Conservation (phyloP, 1,140 invertebrate species). For the Antheraea mylitta region DNA sequence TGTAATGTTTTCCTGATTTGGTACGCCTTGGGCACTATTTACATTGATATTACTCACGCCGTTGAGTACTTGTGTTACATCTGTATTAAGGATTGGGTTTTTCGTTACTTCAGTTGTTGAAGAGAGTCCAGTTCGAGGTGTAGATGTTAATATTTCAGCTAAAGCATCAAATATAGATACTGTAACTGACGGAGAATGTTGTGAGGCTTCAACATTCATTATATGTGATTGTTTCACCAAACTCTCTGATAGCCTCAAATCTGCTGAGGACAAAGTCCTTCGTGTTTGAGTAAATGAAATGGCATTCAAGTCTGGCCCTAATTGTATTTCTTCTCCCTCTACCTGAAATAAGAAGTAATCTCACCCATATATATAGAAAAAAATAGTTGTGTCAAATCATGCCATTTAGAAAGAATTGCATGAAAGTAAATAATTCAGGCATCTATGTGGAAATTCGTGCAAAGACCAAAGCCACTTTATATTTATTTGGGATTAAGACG, state of each 20-base stretch:
- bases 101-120: slow-evolving; percentile 70
- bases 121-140: slow-evolving; percentile 70
- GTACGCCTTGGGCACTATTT: slow-evolving; percentile 62
- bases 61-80: slow-evolving; percentile 57
- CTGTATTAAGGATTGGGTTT: slow-evolving; percentile 56
- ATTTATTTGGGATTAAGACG: slow-evolving; percentile 52
- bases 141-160: slow-evolving; percentile 77
- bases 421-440: slow-evolving; percentile 30
- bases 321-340: slow-evolving; percentile 74
- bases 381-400: slow-evolving; percentile 26
- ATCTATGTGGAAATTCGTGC: slow-evolving; percentile 45
- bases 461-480: slow-evolving; percentile 77
- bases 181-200: slow-evolving; percentile 78
- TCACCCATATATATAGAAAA: slow-evolving; percentile 71
- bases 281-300: slow-evolving; percentile 75
- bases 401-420: slow-evolving; percentile 21
- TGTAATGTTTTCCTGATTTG: slow-evolving; percentile 43
- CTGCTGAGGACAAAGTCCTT: slow-evolving; percentile 70
- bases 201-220: slow-evolving; percentile 76
- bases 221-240: slow-evolving; percentile 67
- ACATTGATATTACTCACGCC: slow-evolving; percentile 74
- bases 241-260: slow-evolving; percentile 73
- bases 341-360: slow-evolving; percentile 78
- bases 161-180: slow-evolving; percentile 79
- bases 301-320: slow-evolving; percentile 74